Evolutionary conservation across 1,140 invertebrate species (phyloP).

Genomic region (Eubasilissa regina): DNA sequence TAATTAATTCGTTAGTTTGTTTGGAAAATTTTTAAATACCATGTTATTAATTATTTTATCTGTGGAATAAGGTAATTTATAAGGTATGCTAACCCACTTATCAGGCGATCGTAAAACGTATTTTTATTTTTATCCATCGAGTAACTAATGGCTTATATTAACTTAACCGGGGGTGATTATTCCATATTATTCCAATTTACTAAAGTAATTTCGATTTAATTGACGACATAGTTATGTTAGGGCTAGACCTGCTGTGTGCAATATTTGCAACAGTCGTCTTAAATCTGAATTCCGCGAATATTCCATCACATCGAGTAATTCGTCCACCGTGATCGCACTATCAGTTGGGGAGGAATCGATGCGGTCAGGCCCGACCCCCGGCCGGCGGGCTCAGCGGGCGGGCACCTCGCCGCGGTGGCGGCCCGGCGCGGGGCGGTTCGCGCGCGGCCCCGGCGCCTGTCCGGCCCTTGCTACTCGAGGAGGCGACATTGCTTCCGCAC

Average conservation of each 20-base stretch:
- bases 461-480: neutral
- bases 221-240: too few relatives aligned
- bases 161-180: too few relatives aligned
- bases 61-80: too few relatives aligned
- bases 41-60: too few relatives aligned
- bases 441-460: neutral
- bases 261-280: neutral
- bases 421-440: neutral
- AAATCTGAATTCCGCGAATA: neutral
- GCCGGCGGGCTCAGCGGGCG: neutral
- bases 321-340: neutral
- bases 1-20: too few relatives aligned
- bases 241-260: neutral
- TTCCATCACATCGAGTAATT: neutral
- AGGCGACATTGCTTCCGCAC: constrained; percentile 10
- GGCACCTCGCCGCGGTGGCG: neutral
- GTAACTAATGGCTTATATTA: too few relatives aligned
- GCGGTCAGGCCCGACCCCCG: neutral
- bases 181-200: too few relatives aligned
- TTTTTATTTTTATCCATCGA: too few relatives aligned
- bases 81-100: too few relatives aligned
- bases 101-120: too few relatives aligned
- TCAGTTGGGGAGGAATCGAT: constrained; percentile 15
- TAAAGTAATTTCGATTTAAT: too few relatives aligned
- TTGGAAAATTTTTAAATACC: too few relatives aligned